Evolutionary conservation across 2,113 vertebrate species (phyloP).

Genomic region (Saccopteryx bilineata): DNA sequence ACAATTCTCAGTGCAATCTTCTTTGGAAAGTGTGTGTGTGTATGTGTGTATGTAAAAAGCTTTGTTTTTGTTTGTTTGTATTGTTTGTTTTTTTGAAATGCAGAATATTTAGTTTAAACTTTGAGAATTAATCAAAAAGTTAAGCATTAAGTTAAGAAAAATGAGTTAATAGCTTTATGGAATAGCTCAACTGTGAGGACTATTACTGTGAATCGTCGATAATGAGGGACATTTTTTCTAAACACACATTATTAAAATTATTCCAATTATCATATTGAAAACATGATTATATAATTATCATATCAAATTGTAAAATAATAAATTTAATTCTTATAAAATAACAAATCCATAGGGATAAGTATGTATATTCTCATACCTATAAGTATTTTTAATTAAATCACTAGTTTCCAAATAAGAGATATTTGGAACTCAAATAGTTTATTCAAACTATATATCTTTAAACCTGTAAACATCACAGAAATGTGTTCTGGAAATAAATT

Average conservation of each 20-base stretch:
- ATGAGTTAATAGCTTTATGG: background rate
- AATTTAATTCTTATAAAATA: conserved; percentile 16
- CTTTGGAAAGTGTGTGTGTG: background rate
- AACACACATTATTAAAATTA: background rate
- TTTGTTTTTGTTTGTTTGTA: background rate
- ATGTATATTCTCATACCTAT: background rate
- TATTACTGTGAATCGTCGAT: background rate
- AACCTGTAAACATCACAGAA: background rate
- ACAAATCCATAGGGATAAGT: background rate
- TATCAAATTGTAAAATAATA: background rate
- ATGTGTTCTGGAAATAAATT: background rate
- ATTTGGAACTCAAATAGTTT: background rate
- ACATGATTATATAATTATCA: background rate
- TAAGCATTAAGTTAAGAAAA: no score
- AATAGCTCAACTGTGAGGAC: background rate
- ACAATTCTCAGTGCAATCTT: background rate
- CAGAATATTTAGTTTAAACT: background rate
- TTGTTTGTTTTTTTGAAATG: background rate
- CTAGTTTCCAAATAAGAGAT: background rate
- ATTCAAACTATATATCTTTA: background rate
- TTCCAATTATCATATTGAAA: background rate
- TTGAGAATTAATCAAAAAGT: background rate
- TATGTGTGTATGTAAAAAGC: background rate
- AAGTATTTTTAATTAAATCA: background rate
- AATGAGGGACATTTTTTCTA: background rate